These are phyloP conservation scores for Panopea generosa DNA, from an alignment of 2,888 invertebrate genomes.

Conservation along the genomic window DNA sequence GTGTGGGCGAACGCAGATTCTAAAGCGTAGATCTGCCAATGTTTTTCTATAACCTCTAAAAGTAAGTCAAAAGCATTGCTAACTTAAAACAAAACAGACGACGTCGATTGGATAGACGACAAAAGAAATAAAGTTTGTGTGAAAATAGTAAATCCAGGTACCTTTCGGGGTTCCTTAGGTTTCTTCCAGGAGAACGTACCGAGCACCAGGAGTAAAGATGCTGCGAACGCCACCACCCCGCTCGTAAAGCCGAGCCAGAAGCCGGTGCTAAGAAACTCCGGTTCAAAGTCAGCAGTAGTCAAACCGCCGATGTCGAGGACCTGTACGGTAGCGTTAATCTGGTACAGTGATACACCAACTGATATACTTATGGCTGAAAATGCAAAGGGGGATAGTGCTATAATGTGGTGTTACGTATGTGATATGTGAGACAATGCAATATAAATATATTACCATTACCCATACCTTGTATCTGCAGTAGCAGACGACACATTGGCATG, in stretches of 20 bases:
- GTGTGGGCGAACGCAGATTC: too few relatives aligned
- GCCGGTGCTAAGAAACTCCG: constrained; percentile 9
- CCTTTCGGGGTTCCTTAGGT: constrained; percentile 27
- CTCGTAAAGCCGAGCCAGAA: constrained; percentile 43
- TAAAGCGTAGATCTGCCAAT: not conserved
- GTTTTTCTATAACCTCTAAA: constrained; percentile 2
- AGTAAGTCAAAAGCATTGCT: too few relatives aligned
- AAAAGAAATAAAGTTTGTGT: not conserved
- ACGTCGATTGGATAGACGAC: not conserved
- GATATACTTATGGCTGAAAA: too few relatives aligned
- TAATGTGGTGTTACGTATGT: too few relatives aligned
- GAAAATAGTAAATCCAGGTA: too few relatives aligned
- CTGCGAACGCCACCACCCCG: constrained; percentile 8
- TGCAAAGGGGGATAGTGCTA: too few relatives aligned
- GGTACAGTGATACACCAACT: constrained; percentile 44
- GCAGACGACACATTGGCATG: too few relatives aligned
- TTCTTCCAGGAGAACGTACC: constrained; percentile 41
- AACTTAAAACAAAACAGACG: too few relatives aligned
- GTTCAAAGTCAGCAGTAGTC: constrained; percentile 38
- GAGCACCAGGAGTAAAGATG: constrained; percentile 23
- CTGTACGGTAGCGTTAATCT: constrained; percentile 37
- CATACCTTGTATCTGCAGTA: too few relatives aligned
- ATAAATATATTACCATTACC: too few relatives aligned
- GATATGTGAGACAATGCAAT: too few relatives aligned
- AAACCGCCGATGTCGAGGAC: constrained; percentile 43